Percentiles rank a stretch among this genome's conserved stretches.
Conservation (phyloP, 2,888 invertebrate species). For the Monoplex corrugatus region DNA sequence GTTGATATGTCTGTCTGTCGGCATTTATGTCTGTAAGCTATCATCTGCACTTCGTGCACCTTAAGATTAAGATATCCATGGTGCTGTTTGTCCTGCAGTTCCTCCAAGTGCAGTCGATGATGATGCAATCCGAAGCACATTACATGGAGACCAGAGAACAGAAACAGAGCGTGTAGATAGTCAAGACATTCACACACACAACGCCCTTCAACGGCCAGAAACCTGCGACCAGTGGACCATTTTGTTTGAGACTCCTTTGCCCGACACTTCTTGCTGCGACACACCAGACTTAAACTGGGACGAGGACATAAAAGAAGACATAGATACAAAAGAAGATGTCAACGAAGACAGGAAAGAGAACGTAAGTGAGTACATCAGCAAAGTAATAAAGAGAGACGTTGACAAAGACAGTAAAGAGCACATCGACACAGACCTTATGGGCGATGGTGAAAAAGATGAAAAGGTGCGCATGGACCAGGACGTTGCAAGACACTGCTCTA, state of each 20-base stretch:
- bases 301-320: not conserved
- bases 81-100: too few species aligned
- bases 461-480: too few species aligned
- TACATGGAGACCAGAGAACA: not conserved
- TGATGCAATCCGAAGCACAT: not conserved
- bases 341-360: not conserved
- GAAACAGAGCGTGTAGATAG: too few species aligned
- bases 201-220: not conserved
- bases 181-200: not conserved
- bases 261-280: not conserved
- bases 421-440: not conserved
- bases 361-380: not conserved
- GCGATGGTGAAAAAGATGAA: too few species aligned
- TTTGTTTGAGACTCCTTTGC: not conserved
- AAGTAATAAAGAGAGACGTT: not conserved
- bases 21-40: too few species aligned
- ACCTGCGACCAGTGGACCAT: not conserved
- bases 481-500: not conserved
- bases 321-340: conserved; percentile 6
- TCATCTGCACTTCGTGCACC: too few species aligned
- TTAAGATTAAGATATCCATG: too few species aligned
- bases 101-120: too few species aligned
- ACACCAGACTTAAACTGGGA: too few species aligned
- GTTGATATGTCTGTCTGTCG: too few species aligned
- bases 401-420: not conserved